Conservation (phyloP, 2,113 vertebrate genomes). For the Rissa tridactyla region DNA sequence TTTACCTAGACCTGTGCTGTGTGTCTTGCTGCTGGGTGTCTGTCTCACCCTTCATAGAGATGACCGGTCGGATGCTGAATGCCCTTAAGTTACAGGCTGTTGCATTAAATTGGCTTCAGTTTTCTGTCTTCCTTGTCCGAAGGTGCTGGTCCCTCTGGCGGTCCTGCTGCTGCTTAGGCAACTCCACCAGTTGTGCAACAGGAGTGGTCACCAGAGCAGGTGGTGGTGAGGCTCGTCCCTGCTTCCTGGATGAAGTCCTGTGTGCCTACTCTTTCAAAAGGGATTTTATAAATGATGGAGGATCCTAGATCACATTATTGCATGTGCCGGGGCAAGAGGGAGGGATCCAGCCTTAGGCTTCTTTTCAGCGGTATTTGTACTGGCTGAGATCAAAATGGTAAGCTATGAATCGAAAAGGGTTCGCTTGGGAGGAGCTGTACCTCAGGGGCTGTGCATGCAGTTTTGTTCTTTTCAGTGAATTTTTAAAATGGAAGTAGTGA, state of each 20-base stretch:
- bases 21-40: not conserved
- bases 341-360: not conserved
- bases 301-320: not conserved
- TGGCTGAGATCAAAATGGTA: not conserved
- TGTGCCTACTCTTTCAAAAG: not conserved
- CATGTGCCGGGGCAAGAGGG: not conserved
- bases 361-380: not conserved
- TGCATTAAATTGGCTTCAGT: not conserved
- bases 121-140: not conserved
- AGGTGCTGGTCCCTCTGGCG: accelerated
- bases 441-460: not conserved
- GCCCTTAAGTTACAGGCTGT: not conserved
- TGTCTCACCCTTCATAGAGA: not conserved
- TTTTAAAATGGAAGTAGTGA: not conserved
- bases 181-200: not conserved
- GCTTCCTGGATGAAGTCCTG: not conserved
- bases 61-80: not conserved
- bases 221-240: not conserved
- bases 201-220: not conserved
- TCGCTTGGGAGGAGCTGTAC: not conserved
- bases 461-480: not conserved
- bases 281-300: not conserved
- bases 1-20: accelerated
- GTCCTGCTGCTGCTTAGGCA: not conserved
- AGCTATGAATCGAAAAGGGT: accelerated